Percentiles rank a stretch among this genome's conserved stretches.
Conservation (phyloP, 2,113 vertebrate genomes). For the Dasyurus viverrinus region DNA sequence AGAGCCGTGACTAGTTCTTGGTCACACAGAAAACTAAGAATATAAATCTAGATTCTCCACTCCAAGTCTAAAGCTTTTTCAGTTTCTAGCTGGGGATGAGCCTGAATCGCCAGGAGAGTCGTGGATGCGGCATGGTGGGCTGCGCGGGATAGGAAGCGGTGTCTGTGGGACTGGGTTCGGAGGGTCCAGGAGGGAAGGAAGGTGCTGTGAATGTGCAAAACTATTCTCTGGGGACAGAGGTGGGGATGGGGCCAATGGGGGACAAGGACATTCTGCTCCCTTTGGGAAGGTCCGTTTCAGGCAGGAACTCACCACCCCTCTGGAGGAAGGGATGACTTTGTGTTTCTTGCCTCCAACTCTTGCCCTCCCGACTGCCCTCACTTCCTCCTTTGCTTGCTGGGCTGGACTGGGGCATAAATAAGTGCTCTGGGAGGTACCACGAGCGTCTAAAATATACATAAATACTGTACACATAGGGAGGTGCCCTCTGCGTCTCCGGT, state of each 20-base stretch:
- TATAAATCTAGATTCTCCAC: not conserved
- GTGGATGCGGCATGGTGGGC: slow-evolving; percentile 11
- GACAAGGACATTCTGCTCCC: slow-evolving; percentile 16
- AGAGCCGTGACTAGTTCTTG: not conserved
- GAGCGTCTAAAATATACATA: slow-evolving; percentile 74
- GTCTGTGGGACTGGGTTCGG: not conserved
- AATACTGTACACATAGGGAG: slow-evolving; percentile 80
- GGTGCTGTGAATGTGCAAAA: not conserved
- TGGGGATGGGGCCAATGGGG: not conserved
- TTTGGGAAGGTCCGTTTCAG: slow-evolving; percentile 60
- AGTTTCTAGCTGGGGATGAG: not conserved
- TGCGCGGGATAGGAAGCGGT: slow-evolving; percentile 36
- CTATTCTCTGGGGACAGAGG: not conserved
- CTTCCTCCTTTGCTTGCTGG: not conserved
- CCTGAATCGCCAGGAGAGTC: not conserved
- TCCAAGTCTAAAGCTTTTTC: not conserved
- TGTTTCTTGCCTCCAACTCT: slow-evolving; percentile 43
- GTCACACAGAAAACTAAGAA: not conserved
- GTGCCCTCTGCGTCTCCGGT: not conserved
- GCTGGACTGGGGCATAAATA: slow-evolving; percentile 74
- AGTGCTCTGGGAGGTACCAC: slow-evolving; percentile 73
- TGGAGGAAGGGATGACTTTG: slow-evolving; percentile 32
- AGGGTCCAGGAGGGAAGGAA: not conserved
- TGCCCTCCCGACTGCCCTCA: slow-evolving; percentile 26
- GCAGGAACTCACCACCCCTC: slow-evolving; percentile 18